A percentile compares a stretch with the other conserved stretches of the same genome.
Conservation (phyloP, 2,888 invertebrate species). For the Priocnemis perturbator region DNA sequence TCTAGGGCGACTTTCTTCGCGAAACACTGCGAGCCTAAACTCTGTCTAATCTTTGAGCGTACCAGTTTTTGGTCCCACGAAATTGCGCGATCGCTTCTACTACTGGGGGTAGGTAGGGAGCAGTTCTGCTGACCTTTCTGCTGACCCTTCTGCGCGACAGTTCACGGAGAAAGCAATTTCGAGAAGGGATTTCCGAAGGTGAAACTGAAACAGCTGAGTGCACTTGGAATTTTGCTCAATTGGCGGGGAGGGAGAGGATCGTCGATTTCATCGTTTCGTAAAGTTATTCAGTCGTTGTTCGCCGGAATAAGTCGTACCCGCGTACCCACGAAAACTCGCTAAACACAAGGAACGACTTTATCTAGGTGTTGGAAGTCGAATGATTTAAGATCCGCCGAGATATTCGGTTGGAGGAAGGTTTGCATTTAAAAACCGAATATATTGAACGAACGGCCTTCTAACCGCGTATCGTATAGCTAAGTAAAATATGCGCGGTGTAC, state of each 20-base stretch:
- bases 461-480: too few relatives aligned
- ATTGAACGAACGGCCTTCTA: too few relatives aligned
- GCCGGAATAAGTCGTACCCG: slow-evolving; percentile 54
- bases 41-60: slow-evolving; percentile 34
- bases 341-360: slow-evolving; percentile 7
- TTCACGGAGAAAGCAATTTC: slow-evolving; percentile 31
- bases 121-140: slow-evolving; percentile 14
- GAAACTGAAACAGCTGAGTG: background rate
- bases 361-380: slow-evolving; percentile 34
- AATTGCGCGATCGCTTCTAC: slow-evolving; percentile 52
- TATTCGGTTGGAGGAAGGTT: slow-evolving; percentile 38
- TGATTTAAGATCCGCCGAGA: slow-evolving; percentile 31
- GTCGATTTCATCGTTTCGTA: too few relatives aligned
- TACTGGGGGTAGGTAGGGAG: slow-evolving; percentile 17
- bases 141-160: slow-evolving; percentile 2
- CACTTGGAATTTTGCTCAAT: too few relatives aligned
- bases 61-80: slow-evolving; percentile 59
- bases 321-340: background rate
- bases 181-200: slow-evolving; percentile 23
- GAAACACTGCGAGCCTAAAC: slow-evolving; percentile 14
- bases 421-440: slow-evolving; percentile 3
- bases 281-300: slow-evolving; percentile 42
- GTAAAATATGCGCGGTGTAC: too few relatives aligned
- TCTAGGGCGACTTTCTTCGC: too few relatives aligned
- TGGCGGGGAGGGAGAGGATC: too few relatives aligned